A percentile compares a stretch with the other conserved stretches of the same genome.
Conservation (phyloP, 1,140 invertebrate genomes). For the Rhagoletis zephyria region DNA sequence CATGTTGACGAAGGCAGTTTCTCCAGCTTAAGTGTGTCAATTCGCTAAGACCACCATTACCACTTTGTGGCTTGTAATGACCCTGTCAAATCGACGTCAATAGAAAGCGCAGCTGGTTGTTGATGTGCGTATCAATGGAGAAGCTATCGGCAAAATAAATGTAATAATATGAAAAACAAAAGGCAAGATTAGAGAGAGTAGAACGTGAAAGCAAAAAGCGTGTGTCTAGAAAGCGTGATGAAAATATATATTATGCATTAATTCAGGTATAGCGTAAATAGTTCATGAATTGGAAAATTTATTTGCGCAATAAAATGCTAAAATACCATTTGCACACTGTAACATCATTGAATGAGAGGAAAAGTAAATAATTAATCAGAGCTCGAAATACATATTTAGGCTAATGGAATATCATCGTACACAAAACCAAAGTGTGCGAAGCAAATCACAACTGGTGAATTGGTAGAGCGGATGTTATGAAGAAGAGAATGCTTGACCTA, state of each 20-base stretch:
- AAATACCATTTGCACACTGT: too few species aligned
- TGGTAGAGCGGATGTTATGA: too few species aligned
- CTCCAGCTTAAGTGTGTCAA: background rate
- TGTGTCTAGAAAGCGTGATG: background rate
- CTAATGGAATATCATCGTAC: too few species aligned
- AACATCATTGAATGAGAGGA: too few species aligned
- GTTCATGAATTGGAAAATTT: too few species aligned
- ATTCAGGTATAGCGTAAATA: too few species aligned
- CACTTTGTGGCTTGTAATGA: slow-evolving; percentile 17
- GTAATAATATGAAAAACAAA: background rate
- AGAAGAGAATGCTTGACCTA: too few species aligned
- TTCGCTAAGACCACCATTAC: background rate
- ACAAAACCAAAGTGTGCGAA: too few species aligned
- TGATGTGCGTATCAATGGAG: background rate
- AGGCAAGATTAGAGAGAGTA: background rate
- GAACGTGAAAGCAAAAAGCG: background rate
- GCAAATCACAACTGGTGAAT: too few species aligned
- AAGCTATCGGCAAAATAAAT: background rate
- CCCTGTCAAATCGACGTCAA: slow-evolving; percentile 19
- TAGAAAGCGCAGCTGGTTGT: background rate
- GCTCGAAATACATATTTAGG: too few species aligned
- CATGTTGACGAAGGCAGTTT: background rate
- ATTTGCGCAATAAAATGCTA: too few species aligned
- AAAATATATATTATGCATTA: background rate
- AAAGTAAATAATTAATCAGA: too few species aligned